phyloP scores from a whole-genome alignment of 2,888 invertebrate genomes.

The Drosophila neoperkinsi region DNA sequence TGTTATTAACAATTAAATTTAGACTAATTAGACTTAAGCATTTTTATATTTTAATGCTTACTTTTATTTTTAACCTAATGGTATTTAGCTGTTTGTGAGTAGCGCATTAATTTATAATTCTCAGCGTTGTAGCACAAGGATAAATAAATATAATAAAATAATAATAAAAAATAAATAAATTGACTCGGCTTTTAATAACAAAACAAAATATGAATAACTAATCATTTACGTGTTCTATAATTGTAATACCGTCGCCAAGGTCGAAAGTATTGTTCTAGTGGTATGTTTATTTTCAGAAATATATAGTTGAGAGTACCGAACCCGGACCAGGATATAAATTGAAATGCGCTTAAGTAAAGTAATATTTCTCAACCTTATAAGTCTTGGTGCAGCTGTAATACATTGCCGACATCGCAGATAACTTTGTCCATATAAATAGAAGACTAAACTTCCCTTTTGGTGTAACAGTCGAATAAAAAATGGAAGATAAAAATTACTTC shows the following conservation, averaged over 20 bases:
- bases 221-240: background rate
- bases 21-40: background rate
- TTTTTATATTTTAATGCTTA: background rate
- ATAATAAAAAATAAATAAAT: background rate
- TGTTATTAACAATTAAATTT: background rate
- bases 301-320: fast-evolving
- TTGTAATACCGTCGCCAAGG: background rate
- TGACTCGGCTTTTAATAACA: background rate
- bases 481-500: fast-evolving
- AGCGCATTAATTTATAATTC: background rate
- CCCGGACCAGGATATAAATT: background rate
- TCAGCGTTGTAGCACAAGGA: background rate
- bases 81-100: background rate
- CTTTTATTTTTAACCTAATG: background rate
- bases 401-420: background rate
- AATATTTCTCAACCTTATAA: background rate
- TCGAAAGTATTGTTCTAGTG: background rate
- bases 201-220: background rate
- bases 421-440: background rate
- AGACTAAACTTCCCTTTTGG: background rate
- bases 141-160: background rate
- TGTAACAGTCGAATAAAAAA: background rate
- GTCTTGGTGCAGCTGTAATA: background rate
- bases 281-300: background rate
- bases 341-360: background rate